phyloP scores from a whole-genome alignment of 2,888 invertebrate genomes.

The Alloplasta piceator region DNA sequence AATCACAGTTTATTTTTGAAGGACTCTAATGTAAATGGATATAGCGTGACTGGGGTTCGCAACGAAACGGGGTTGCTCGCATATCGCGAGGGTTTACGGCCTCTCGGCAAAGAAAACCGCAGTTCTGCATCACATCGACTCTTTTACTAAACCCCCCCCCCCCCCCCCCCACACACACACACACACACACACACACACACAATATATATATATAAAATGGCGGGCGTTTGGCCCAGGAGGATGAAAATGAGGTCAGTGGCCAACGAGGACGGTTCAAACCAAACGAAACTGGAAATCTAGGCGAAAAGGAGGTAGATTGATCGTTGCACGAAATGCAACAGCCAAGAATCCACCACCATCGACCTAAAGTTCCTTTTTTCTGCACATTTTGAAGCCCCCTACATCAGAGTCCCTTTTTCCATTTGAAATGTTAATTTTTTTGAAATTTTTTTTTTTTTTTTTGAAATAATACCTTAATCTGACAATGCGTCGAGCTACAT shows the following conservation, averaged over 20 bases:
- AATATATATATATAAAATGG: constrained; percentile 9
- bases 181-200: background rate
- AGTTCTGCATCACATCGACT: constrained; percentile 33
- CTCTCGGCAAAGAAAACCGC: constrained; percentile 37
- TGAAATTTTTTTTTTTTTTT: background rate
- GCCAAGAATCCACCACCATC: constrained; percentile 24
- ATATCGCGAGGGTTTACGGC: constrained; percentile 39
- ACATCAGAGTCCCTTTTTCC: too few species aligned
- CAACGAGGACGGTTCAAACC: constrained; percentile 21
- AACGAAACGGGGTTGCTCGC: constrained; percentile 56
- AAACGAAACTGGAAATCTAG: background rate
- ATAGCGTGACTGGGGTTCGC: background rate
- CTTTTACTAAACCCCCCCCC: background rate
- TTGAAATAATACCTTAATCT: background rate
- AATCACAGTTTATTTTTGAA: too few species aligned
- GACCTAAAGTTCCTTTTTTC: background rate
- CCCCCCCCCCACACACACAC: background rate
- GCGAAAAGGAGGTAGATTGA: constrained; percentile 41
- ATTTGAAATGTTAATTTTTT: too few species aligned
- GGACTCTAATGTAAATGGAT: too few species aligned
- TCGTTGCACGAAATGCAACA: constrained; percentile 26
- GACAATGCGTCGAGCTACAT: too few species aligned
- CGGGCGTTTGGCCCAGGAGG: constrained; percentile 18
- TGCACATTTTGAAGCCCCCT: background rate
- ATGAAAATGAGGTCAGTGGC: constrained; percentile 34